Evolutionary conservation across 2,888 invertebrate genomes (phyloP), one percentile per base, ranked within the genome.

Genomic region (Drosophila paranaensis): DNA sequence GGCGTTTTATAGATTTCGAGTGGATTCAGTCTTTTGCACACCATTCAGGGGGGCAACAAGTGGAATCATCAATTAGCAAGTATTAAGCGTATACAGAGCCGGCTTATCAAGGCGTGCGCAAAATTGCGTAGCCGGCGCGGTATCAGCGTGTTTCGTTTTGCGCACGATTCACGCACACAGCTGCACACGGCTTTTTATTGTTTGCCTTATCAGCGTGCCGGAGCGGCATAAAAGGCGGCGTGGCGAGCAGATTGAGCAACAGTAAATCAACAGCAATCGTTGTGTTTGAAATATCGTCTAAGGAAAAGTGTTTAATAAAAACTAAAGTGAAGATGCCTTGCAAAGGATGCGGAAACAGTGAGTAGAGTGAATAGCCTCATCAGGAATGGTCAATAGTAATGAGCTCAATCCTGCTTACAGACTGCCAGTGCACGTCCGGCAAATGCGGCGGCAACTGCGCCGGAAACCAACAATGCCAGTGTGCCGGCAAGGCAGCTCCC

Each of bases 381-480:
- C 39, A 2, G 40, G 39, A 6, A 9, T 20, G 10, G 16, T n/a
- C 20, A 48, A 20, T 54, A 45, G 35, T 63, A 67, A 70, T 55
- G 6, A 25, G 56, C 25, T 20, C n/a, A 16, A 30, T 57, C 11
- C 43, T 37, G 50, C n/a, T 50, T 50, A 27, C 8, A 90, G 90
- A 84, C 79, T 90, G 90, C 74, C 90, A 90, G 78, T 90, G 90
- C 74, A 77, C 79, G 37, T 58, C 87, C 54, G 84, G 79, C 55
- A 86, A 90, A 74, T 90, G 90, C 61, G 90, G 90, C 14, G 79
- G 83, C 40, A 88, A 73, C 61, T 90, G 91, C 60, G 61, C 75
- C 68, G 91, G 89, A 70, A 86, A 88, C 60, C 80, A 88, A 58
- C 77, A 90, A 45, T 90, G 90, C 57, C 88, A 90, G 53, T 90